Conservation (phyloP, 2,888 invertebrate species). For the Yponomeuta evonymella region DNA sequence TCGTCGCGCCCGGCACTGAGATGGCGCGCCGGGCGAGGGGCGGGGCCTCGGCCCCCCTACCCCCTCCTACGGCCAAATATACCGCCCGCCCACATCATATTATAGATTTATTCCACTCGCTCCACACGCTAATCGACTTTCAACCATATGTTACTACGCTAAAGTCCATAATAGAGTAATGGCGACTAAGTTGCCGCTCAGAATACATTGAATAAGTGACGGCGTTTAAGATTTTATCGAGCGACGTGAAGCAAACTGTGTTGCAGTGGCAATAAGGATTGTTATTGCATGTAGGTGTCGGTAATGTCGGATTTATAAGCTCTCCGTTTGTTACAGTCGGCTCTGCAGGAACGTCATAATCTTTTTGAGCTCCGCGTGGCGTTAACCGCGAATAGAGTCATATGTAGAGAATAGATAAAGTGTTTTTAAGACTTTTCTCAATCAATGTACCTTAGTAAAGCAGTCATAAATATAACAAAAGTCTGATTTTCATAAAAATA, state of each 20-base stretch:
- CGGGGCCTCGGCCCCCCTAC: slow-evolving; percentile 54
- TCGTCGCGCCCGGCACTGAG: slow-evolving; percentile 55
- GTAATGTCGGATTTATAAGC: slow-evolving; percentile 57
- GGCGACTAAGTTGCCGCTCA: slow-evolving; percentile 64
- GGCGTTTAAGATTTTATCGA: slow-evolving; percentile 41
- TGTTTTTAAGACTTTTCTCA: neutral
- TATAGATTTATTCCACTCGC: slow-evolving; percentile 73
- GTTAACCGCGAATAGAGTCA: slow-evolving; percentile 51
- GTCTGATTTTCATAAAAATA: neutral
- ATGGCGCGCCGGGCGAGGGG: slow-evolving; percentile 62
- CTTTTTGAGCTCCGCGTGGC: slow-evolving; percentile 68
- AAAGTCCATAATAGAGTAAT: slow-evolving; percentile 66
- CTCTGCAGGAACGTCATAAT: slow-evolving; percentile 68
- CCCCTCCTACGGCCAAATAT: slow-evolving; percentile 56
- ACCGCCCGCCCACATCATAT: slow-evolving; percentile 73
- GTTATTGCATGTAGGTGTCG: slow-evolving; percentile 33
- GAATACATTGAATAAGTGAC: slow-evolving; percentile 69
- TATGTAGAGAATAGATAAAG: slow-evolving; percentile 38
- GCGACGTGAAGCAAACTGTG: slow-evolving; percentile 47
- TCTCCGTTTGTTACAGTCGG: slow-evolving; percentile 48
- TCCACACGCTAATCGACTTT: slow-evolving; percentile 60
- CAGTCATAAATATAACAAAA: neutral
- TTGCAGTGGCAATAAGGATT: slow-evolving; percentile 35
- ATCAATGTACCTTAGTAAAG: neutral
- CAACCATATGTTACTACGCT: slow-evolving; percentile 62